Conservation (phyloP, 2,888 invertebrate species). For the Macropis europaea region DNA sequence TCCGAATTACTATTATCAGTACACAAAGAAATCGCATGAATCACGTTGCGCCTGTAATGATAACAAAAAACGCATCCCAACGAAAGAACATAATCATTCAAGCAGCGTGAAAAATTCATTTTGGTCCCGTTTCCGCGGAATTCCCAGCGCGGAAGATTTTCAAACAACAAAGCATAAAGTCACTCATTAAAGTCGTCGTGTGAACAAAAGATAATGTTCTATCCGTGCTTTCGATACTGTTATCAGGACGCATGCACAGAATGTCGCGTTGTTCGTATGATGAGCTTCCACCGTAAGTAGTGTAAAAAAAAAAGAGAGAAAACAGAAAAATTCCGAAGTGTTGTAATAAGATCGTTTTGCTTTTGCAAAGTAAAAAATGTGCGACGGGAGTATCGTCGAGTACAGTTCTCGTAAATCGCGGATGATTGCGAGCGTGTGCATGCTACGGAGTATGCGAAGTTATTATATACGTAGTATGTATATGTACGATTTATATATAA, state of each 20-base stretch:
- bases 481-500: slow-evolving; percentile 4
- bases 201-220: slow-evolving; percentile 8
- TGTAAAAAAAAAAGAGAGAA: slow-evolving; percentile 5
- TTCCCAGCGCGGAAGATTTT: not conserved
- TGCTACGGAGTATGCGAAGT: not conserved
- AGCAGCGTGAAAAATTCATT: slow-evolving; percentile 11
- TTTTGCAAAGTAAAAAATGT: slow-evolving; percentile 11
- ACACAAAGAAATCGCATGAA: not conserved
- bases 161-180: slow-evolving; percentile 24
- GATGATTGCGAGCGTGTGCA: not conserved
- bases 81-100: slow-evolving; percentile 18
- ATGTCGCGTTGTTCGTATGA: slow-evolving; percentile 36
- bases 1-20: no score
- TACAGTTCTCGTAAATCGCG: not conserved
- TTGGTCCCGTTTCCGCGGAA: slow-evolving; percentile 1
- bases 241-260: slow-evolving; percentile 37
- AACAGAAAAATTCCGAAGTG: slow-evolving; percentile 1
- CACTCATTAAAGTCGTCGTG: slow-evolving; percentile 27
- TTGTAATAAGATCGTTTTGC: slow-evolving; percentile 28
- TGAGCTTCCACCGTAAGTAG: slow-evolving; percentile 48
- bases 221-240: slow-evolving; percentile 38
- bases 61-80: slow-evolving; percentile 29
- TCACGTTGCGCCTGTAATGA: slow-evolving; percentile 15
- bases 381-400: not conserved
- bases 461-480: slow-evolving; percentile 15